Evolutionary conservation across 1,140 invertebrate species (phyloP).

Genomic region (Anoplophora glabripennis): DNA sequence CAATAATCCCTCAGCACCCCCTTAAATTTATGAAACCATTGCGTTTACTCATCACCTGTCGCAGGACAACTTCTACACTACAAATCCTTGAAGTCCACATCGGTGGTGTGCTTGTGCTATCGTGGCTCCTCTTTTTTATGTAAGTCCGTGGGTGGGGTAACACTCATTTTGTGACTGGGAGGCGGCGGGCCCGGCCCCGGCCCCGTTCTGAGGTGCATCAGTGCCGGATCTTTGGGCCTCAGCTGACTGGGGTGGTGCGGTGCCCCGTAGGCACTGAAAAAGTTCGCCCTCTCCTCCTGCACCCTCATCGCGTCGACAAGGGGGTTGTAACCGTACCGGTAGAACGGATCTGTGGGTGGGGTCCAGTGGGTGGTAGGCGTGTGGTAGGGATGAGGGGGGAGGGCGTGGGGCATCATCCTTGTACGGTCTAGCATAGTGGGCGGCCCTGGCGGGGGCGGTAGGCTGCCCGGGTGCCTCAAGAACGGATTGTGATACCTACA

Average conservation of each 20-base stretch:
- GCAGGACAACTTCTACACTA: background rate
- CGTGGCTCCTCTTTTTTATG: constrained; percentile 49
- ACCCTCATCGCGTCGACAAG: constrained; percentile 69
- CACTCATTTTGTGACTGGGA: constrained; percentile 42
- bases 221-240: constrained; percentile 59
- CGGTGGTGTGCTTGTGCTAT: constrained; percentile 36
- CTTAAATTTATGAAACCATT: too few relatives aligned
- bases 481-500: constrained; percentile 46
- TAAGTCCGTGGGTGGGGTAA: constrained; percentile 41
- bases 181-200: constrained; percentile 35
- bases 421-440: constrained; percentile 49
- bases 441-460: constrained; percentile 52
- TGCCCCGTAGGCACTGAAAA: constrained; percentile 65
- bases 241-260: constrained; percentile 41
- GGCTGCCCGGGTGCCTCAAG: constrained; percentile 50
- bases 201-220: constrained; percentile 50
- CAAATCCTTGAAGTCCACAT: background rate
- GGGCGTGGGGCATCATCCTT: constrained; percentile 52
- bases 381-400: constrained; percentile 58
- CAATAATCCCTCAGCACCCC: too few relatives aligned
- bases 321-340: constrained; percentile 67
- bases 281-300: constrained; percentile 70
- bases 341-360: constrained; percentile 56
- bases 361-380: constrained; percentile 58
- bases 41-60: too few relatives aligned